phyloP scores from a whole-genome alignment of 2,888 invertebrate genomes.

The Candidula unifasciata region DNA sequence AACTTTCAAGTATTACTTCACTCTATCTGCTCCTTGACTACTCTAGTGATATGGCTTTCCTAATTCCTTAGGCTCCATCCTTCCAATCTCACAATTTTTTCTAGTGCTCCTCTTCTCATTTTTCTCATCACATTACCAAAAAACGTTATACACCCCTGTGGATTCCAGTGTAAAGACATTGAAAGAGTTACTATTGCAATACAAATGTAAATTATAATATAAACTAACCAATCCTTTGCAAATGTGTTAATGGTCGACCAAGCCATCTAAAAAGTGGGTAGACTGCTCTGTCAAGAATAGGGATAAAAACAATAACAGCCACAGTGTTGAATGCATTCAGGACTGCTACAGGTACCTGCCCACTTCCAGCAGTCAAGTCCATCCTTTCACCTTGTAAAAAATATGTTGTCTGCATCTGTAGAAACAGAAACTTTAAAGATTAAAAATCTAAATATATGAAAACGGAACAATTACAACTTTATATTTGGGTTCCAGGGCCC shows the following conservation, averaged over 20 bases:
- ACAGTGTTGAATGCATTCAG: constrained; percentile 73
- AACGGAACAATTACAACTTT: neutral
- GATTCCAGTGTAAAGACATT: too few species aligned
- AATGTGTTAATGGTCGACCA: constrained; percentile 63
- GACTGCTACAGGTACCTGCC: constrained; percentile 70
- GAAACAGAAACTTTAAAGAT: neutral
- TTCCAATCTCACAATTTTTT: too few species aligned
- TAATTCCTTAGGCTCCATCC: too few species aligned
- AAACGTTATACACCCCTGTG: too few species aligned
- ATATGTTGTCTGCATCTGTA: constrained; percentile 73
- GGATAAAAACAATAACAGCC: constrained; percentile 71
- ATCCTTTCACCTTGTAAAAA: constrained; percentile 74
- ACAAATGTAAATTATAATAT: too few species aligned
- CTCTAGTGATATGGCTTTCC: too few species aligned
- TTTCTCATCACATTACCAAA: too few species aligned
- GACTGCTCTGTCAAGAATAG: constrained; percentile 70
- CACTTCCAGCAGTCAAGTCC: constrained; percentile 64
- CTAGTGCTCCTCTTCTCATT: too few species aligned
- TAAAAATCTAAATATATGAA: neutral
- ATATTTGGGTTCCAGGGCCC: neutral
- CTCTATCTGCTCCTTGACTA: too few species aligned
- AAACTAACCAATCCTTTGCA: constrained; percentile 72
- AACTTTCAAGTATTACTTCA: too few species aligned
- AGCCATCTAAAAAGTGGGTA: constrained; percentile 66
- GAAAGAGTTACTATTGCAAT: too few species aligned